Percentiles rank a stretch among this genome's conserved stretches.
Evolutionary conservation across 2,113 vertebrate genomes (phyloP).

Genomic region (Hyperopisus bebe): DNA sequence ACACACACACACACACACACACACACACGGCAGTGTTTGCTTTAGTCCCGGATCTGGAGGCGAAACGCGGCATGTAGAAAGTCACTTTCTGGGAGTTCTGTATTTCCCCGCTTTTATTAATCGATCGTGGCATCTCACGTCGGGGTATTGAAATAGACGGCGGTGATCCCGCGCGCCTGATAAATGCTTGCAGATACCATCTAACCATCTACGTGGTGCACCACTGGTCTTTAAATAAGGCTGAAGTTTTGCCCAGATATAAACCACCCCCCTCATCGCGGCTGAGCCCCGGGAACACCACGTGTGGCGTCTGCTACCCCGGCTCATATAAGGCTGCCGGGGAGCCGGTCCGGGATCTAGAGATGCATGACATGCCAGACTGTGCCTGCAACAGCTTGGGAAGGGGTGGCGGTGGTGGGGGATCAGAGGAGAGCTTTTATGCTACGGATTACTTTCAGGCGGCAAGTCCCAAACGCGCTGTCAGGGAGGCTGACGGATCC

Average conservation of each 20-base stretch:
- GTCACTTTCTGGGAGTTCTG: neutral
- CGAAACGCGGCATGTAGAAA: neutral
- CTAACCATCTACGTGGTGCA: neutral
- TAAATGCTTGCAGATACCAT: neutral
- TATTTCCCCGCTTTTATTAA: neutral
- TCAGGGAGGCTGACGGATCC: neutral
- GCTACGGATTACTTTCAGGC: neutral
- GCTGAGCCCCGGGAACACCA: neutral
- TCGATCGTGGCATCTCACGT: neutral
- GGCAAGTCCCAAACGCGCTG: neutral
- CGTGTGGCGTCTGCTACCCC: neutral
- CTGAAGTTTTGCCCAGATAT: neutral
- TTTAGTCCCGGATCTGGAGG: neutral
- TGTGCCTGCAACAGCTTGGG: neutral
- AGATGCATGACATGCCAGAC: neutral
- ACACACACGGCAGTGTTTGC: neutral
- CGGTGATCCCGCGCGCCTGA: neutral
- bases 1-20: neutral
- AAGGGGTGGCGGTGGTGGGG: neutral
- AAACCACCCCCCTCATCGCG: neutral
- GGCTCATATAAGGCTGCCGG: neutral
- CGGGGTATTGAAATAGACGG: neutral
- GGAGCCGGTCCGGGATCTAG: neutral
- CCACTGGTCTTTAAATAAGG: neutral
- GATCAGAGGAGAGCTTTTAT: neutral